Base-by-base conservation (phyloP, 2,113 vertebrate species). In the Castor canadensis region DNA sequence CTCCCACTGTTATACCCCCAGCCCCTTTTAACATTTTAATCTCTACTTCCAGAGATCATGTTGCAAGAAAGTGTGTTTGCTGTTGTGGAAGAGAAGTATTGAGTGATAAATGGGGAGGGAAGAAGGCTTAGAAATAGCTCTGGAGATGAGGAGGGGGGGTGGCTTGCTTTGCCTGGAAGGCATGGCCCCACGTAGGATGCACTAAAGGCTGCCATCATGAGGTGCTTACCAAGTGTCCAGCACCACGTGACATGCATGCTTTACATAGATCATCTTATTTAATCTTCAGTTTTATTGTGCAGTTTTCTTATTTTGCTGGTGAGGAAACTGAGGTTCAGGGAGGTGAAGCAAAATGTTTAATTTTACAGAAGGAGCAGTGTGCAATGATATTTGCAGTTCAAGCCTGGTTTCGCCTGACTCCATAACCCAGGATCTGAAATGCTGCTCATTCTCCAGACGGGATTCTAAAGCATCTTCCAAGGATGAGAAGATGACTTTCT, bases 181-280 rank as follows among this genome's bases (percentile, higher is more conserved):
- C n/a, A 71, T 3, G 12, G 32, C 13, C n/a, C 47, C 1, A 19
- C 1, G 15, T 6, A 40, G 49, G 47, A 38, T 1, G 5, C 13
- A 24, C 2, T 54, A 9, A 11, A 5, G 8, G 2, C 10, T 58
- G 30, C 9, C 54, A 81, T 17, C 54, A 35, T 0, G 35, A 24
- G 54, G n/a, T 2, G 5, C 26, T 38, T 38, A 24, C 52, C 40
- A 0, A 60, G 10, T 1, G 5, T 30, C 9, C 35, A 28, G 30
- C 9, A 32, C 9, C 19, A 32, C 2, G 16, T 30, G 40, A 8
- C 8, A 71, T 5, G 6, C 2, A 19, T 32, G 62, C 11, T 73
- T 47, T 54, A 15, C 20, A 28, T 16, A 69, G n/a, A 52, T 64
- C 7, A 45, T 56, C 35, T 77, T 38, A 5, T n/a, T 75, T 64